Conservation (phyloP, 2,113 vertebrate species). For the Geococcyx californianus region DNA sequence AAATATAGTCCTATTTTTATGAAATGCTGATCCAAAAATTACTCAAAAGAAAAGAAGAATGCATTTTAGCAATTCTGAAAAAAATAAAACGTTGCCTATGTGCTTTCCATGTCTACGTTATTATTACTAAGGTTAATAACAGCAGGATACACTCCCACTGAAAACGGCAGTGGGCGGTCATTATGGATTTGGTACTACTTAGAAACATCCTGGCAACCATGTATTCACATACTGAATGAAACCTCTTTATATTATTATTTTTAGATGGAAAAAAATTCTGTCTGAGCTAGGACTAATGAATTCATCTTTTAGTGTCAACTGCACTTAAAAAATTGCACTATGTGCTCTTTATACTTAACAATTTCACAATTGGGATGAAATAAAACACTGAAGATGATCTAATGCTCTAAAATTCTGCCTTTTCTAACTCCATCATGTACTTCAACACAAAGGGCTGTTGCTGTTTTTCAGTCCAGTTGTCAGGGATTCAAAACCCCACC, state of each 20-base stretch:
- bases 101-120: neutral
- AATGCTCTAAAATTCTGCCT: neutral
- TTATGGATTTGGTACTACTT: slow-evolving; percentile 24
- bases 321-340: slow-evolving; percentile 20
- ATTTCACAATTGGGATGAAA: neutral
- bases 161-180: slow-evolving; percentile 22
- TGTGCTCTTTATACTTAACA: neutral
- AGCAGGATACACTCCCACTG: slow-evolving; percentile 6
- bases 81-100: slow-evolving; percentile 30
- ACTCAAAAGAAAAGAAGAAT: neutral
- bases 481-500: neutral
- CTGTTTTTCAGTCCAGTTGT: neutral
- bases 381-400: slow-evolving; percentile 2
- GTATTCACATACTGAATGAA: neutral
- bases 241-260: slow-evolving; percentile 33
- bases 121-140: slow-evolving; percentile 8
- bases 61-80: neutral
- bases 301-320: slow-evolving; percentile 19
- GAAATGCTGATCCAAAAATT: neutral
- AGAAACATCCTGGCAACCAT: slow-evolving; percentile 13
- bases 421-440: neutral
- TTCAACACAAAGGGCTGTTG: neutral
- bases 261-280: neutral
- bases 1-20: neutral
- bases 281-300: slow-evolving; percentile 37